These are phyloP conservation scores for Olivierus martensii DNA, from an alignment of 1,140 invertebrate genomes.

Conservation along the genomic window DNA sequence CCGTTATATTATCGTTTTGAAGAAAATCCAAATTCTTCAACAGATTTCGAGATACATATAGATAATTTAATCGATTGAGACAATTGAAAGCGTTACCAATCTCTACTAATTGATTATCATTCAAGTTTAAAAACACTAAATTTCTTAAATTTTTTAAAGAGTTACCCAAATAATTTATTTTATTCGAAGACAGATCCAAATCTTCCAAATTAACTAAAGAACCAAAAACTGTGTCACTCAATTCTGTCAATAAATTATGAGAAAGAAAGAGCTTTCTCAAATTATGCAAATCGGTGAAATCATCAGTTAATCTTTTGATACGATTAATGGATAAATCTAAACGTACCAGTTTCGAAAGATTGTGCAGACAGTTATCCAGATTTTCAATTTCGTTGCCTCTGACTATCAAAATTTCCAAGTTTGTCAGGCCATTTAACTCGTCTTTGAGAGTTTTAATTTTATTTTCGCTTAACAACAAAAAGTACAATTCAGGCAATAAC, in stretches of 20 bases:
- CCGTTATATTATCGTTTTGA: too few relatives aligned
- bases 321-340: too few relatives aligned
- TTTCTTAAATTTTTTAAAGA: conserved; percentile 2
- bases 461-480: too few relatives aligned
- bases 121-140: conserved; percentile 5
- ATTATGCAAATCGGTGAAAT: background rate
- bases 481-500: too few relatives aligned
- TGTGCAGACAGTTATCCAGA: too few relatives aligned
- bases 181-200: background rate
- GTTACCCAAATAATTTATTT: background rate
- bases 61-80: conserved; percentile 1
- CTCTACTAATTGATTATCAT: conserved; percentile 7
- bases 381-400: too few relatives aligned
- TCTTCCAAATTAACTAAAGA: background rate
- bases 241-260: background rate
- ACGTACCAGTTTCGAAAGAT: too few relatives aligned
- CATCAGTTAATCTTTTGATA: too few relatives aligned
- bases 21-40: background rate
- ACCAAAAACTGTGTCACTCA: background rate
- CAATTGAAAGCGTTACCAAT: conserved; percentile 6
- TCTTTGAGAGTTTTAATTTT: too few relatives aligned
- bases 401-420: too few relatives aligned
- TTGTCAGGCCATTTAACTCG: too few relatives aligned
- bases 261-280: background rate
- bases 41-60: conserved; percentile 6